phyloP scores from a whole-genome alignment of 1,140 invertebrate species.

The Rhagoletis pomonella region DNA sequence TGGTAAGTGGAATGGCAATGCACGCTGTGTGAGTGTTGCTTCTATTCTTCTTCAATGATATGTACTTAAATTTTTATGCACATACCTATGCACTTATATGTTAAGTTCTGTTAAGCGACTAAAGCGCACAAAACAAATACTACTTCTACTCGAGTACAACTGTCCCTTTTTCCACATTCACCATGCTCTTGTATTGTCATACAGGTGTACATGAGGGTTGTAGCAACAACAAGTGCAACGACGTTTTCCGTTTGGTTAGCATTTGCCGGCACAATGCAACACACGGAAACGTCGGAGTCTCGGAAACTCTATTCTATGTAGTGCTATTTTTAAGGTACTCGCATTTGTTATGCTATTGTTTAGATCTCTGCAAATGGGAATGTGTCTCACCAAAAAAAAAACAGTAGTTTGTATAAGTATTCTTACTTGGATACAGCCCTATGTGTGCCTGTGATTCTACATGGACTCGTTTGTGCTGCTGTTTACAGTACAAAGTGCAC shows the following conservation, averaged over 20 bases:
- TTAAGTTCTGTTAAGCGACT: too few relatives aligned
- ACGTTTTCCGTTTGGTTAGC: neutral
- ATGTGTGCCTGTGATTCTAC: too few relatives aligned
- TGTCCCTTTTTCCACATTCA: neutral
- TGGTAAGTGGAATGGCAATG: constrained; percentile 76
- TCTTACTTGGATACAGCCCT: neutral
- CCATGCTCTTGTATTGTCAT: neutral
- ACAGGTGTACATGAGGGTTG: neutral
- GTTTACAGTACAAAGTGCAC: neutral
- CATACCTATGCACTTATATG: neutral
- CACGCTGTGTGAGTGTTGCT: neutral
- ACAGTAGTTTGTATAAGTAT: neutral
- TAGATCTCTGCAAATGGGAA: neutral
- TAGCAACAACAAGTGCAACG: neutral
- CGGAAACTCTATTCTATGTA: constrained; percentile 4
- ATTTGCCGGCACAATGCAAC: neutral
- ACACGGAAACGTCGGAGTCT: neutral
- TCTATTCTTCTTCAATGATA: too few relatives aligned
- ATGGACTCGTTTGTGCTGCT: neutral
- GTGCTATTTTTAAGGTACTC: constrained; percentile 28
- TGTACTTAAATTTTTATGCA: neutral
- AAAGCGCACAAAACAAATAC: too few relatives aligned
- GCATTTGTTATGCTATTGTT: constrained; percentile 12
- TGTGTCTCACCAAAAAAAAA: neutral
- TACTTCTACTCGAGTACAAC: too few relatives aligned